Conservation (phyloP, 2,888 invertebrate species). For the Ethmia dodecea region DNA sequence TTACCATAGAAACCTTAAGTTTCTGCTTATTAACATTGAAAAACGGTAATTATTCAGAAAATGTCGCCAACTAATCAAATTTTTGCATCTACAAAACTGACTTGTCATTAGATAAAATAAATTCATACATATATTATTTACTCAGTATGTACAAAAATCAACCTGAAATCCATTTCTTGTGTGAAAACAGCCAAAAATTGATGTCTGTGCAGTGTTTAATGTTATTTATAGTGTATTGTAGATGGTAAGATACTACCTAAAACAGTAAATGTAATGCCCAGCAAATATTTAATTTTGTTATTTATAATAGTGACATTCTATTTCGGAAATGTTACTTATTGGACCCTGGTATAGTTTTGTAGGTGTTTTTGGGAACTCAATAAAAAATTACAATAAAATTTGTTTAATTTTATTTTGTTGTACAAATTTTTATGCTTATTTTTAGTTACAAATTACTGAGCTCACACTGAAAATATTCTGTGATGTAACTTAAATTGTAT, state of each 20-base stretch:
- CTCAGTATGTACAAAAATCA: too few relatives aligned
- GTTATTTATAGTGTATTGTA: slow-evolving; percentile 21
- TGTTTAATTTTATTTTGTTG: too few relatives aligned
- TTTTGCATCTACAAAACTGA: background rate
- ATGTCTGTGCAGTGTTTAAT: background rate
- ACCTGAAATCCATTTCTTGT: too few relatives aligned
- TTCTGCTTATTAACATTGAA: too few relatives aligned
- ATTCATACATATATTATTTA: too few relatives aligned
- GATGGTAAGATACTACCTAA: slow-evolving; percentile 20
- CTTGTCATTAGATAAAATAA: too few relatives aligned
- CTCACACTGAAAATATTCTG: slow-evolving; percentile 10
- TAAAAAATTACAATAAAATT: slow-evolving; percentile 46
- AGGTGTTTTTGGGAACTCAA: slow-evolving; percentile 71
- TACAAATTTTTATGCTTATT: too few relatives aligned
- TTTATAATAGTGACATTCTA: slow-evolving; percentile 29
- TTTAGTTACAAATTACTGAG: slow-evolving; percentile 26
- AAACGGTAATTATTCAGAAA: too few relatives aligned
- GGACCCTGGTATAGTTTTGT: slow-evolving; percentile 72
- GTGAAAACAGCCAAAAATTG: background rate
- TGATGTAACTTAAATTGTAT: slow-evolving; percentile 5
- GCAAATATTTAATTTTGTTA: slow-evolving; percentile 33
- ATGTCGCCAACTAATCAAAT: too few relatives aligned
- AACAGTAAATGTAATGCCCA: slow-evolving; percentile 22
- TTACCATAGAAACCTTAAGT: too few relatives aligned
- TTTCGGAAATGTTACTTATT: slow-evolving; percentile 51